Percentiles rank a stretch among this genome's conserved stretches.
Conservation (phyloP, 2,888 invertebrate genomes). For the Ennomos quercinarius region DNA sequence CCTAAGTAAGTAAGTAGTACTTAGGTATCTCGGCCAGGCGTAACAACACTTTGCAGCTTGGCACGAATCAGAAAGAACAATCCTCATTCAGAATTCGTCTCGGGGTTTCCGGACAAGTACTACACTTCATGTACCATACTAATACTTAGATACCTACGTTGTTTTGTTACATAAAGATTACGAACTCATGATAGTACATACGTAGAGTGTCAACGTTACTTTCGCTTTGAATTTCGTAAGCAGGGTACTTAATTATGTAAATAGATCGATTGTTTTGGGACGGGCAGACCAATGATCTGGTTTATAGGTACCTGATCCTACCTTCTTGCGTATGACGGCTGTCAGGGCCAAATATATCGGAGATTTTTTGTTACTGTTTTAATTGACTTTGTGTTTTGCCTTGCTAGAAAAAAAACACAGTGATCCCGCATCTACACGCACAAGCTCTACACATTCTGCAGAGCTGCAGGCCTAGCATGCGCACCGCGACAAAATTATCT, state of each 20-base stretch:
- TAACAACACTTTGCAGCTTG: conserved; percentile 11
- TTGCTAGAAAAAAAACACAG: too few species aligned
- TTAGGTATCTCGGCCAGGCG: conserved; percentile 5
- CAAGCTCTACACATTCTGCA: too few species aligned
- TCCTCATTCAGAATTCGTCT: conserved; percentile 36
- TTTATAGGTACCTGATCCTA: conserved; percentile 23
- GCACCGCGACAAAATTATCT: too few species aligned
- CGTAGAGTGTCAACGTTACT: conserved; percentile 36
- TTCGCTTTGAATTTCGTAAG: conserved; percentile 39
- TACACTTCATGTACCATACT: conserved; percentile 13
- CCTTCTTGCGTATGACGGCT: too few species aligned
- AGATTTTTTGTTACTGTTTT: too few species aligned
- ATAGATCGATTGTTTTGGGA: conserved; percentile 42
- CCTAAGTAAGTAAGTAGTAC: too few species aligned
- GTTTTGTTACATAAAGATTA: conserved; percentile 56
- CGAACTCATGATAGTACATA: conserved; percentile 38
- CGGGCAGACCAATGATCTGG: conserved; percentile 24
- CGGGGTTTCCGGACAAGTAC: conserved; percentile 24
- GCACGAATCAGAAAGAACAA: conserved; percentile 30
- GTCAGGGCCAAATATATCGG: too few species aligned
- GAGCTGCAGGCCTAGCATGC: too few species aligned
- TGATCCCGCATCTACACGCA: too few species aligned
- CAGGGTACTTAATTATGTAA: conserved; percentile 39
- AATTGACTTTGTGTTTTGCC: too few species aligned
- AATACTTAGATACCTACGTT: conserved; percentile 29